A percentile compares a stretch with the other conserved stretches of the same genome.
These are phyloP conservation scores for Laticauda laticaudata DNA, from an alignment of 2,113 vertebrate species.

Conservation along the genomic window DNA sequence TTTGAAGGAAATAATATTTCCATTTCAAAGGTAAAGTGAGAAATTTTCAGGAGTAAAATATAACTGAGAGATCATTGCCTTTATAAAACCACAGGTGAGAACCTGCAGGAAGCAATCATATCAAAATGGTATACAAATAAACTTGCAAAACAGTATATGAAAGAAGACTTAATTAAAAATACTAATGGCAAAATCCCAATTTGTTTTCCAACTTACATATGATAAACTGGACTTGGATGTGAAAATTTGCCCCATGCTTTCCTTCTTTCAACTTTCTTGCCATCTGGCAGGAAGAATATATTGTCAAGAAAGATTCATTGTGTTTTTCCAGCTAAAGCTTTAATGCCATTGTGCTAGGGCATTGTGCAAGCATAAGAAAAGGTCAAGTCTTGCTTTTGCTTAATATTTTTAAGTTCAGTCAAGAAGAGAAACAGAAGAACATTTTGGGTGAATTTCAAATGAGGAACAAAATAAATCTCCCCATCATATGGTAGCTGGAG, in stretches of 20 bases:
- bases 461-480: background rate
- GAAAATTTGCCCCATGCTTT: constrained; percentile 7
- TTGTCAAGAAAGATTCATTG: constrained; percentile 33
- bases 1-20: constrained; percentile 1
- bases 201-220: constrained; percentile 7
- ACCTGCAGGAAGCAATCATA: constrained; percentile 30
- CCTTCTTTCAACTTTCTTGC: background rate
- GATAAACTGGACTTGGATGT: constrained; percentile 18
- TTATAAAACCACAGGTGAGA: constrained; percentile 29
- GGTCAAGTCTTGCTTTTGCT: constrained; percentile 1
- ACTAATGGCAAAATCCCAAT: background rate
- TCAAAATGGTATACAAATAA: constrained; percentile 9
- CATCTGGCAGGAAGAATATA: constrained; percentile 31
- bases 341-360: constrained; percentile 18
- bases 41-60: constrained; percentile 34
- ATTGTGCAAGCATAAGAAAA: constrained; percentile 21
- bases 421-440: background rate
- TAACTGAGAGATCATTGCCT: constrained; percentile 30
- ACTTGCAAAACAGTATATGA: constrained; percentile 1
- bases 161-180: constrained; percentile 26
- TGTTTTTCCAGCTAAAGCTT: constrained; percentile 20
- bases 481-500: background rate
- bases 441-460: background rate
- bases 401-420: constrained; percentile 4
- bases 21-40: background rate